A percentile compares a stretch with the other conserved stretches of the same genome.
Conservation (phyloP, 2,888 invertebrate genomes). For the Drosophila stalkeri region DNA sequence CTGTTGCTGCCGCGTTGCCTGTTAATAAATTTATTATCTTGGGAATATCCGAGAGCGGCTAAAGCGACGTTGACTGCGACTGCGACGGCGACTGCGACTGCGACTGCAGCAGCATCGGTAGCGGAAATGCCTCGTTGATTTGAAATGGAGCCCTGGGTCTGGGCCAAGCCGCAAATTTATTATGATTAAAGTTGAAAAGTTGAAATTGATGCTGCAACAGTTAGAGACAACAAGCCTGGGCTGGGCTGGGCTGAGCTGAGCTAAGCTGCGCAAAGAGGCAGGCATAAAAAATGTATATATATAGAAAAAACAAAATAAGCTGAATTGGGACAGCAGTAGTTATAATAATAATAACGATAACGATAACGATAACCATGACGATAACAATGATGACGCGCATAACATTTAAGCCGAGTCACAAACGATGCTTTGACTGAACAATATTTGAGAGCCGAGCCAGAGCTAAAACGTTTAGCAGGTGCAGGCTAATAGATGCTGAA, state of each 20-base stretch:
- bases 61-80: slow-evolving; percentile 10
- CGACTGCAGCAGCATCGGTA: slow-evolving; percentile 7
- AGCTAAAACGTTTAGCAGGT: slow-evolving; percentile 2
- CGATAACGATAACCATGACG: slow-evolving; percentile 24
- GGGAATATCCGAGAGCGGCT: slow-evolving; percentile 66
- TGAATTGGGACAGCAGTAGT: slow-evolving; percentile 1
- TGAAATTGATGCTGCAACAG: slow-evolving; percentile 74
- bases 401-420: slow-evolving; percentile 14
- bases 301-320: neutral
- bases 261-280: neutral
- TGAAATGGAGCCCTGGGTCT: slow-evolving; percentile 67
- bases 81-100: neutral
- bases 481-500: neutral
- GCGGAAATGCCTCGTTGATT: slow-evolving; percentile 78
- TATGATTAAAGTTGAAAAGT: slow-evolving; percentile 80
- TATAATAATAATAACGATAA: slow-evolving; percentile 24
- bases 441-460: neutral
- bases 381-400: slow-evolving; percentile 33
- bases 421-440: neutral
- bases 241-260: neutral
- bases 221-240: slow-evolving; percentile 9
- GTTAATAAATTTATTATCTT: slow-evolving; percentile 83
- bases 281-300: neutral
- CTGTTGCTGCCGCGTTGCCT: slow-evolving; percentile 37
- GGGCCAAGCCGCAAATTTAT: slow-evolving; percentile 76